Evolutionary conservation across 2,113 vertebrate genomes (phyloP), one percentile per base, ranked within the genome.

Genomic region (Rhagologus leucostigma): DNA sequence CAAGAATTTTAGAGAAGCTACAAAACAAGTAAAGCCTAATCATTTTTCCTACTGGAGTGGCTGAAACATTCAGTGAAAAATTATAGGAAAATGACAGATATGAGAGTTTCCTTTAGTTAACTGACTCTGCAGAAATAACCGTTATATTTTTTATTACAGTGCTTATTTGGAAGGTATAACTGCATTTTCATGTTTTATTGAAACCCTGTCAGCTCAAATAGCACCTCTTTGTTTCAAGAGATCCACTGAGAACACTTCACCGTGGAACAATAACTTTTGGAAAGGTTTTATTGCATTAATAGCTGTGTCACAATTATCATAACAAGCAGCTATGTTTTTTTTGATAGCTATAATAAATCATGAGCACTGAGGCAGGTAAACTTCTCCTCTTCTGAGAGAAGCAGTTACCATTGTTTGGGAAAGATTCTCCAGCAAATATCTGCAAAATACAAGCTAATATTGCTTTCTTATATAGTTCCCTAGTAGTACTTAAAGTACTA

Each of bases 221-320:
- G 69, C 59, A 23, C 32, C 19, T 90, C 86, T 92, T 90, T 96
- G 77, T 92, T 94, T 93, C 73, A 80, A 89, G 88, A 92, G 73
- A 81, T 93, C 88, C 87, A 37, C 62, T 82, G 94, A 96, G 95
- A 97, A 49, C 77, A 47, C 85, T 96, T 91, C 70, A 71, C 49
- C 44, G 42, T 59, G 71, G 67, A 94, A 90, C 88, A 87, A 53
- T 96, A 88, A 87, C 78, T 93, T 94, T 57, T 30, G 78, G 78
- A 93, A 90, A 63, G 60, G 49, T 87, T 93, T 59, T 87, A 37
- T 92, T 89, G 44, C 60, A 65, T 93, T 95, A 96, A 94, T 84
- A 96, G 79, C 79, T 53, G 62, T 82, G 73, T 93, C 64, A 71
- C 60, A 91, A 90, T 97, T 94, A 93, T 81, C 56, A 55, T 91